Conservation (phyloP, 2,888 invertebrate genomes). For the Oligia fasciuncula region DNA sequence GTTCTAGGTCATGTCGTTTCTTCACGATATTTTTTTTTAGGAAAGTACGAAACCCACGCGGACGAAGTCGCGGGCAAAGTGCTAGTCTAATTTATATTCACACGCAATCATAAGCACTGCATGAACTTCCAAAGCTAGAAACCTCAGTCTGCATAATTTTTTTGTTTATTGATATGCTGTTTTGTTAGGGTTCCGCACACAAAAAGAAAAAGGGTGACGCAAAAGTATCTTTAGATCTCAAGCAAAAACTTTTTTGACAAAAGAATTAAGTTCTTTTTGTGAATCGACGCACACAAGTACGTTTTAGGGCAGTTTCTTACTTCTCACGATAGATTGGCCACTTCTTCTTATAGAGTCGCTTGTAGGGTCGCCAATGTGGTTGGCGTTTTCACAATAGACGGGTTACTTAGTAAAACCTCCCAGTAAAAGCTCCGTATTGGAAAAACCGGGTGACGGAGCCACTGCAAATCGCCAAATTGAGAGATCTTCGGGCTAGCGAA, state of each 20-base stretch:
- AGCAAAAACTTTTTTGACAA: not conserved
- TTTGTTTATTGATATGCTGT: not conserved
- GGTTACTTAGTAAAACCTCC: not conserved
- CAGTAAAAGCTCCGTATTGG: not conserved
- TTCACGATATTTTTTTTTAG: too few relatives aligned
- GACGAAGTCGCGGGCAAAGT: too few relatives aligned
- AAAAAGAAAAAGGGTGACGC: too few relatives aligned
- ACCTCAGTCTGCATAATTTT: not conserved
- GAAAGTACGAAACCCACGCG: too few relatives aligned
- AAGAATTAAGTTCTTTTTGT: not conserved
- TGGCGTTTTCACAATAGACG: not conserved
- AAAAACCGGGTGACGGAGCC: not conserved
- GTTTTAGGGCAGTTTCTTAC: not conserved
- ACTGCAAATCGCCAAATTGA: not conserved
- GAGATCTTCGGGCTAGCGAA: not conserved
- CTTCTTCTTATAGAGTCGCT: not conserved
- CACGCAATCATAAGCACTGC: not conserved
- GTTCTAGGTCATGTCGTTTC: too few relatives aligned
- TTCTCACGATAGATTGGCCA: not conserved
- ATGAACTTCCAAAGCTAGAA: not conserved
- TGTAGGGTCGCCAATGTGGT: not conserved
- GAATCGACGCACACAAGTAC: not conserved
- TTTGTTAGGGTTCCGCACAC: not conserved
- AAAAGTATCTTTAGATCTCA: not conserved
- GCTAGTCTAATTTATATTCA: not conserved